phyloP scores from a whole-genome alignment of 1,140 invertebrate species.

The Calycopis cecrops region DNA sequence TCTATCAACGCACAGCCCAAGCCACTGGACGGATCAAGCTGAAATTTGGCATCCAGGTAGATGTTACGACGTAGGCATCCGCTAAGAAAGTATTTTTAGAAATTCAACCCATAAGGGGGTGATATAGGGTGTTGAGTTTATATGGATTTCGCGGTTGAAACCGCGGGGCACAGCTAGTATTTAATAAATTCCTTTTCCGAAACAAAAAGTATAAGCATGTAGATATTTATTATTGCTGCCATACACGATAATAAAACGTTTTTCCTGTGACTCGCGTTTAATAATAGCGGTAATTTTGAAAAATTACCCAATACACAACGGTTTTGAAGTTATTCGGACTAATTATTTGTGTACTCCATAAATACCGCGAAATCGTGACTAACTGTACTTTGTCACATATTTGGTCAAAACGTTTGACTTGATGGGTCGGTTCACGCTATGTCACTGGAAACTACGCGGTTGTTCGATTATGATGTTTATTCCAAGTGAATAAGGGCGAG shows the following conservation, averaged over 20 bases:
- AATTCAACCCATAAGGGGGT: no score
- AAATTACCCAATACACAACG: background rate
- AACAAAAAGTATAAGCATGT: no score
- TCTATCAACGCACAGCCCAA: no score
- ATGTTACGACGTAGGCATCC: no score
- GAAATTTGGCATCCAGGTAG: no score
- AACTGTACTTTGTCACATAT: slow-evolving; percentile 17
- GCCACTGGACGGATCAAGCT: no score
- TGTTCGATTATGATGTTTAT: background rate
- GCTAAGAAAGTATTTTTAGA: no score
- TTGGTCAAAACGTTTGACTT: slow-evolving; percentile 17
- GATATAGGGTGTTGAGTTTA: no score
- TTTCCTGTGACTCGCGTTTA: background rate
- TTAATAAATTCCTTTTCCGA: no score
- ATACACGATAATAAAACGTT: background rate
- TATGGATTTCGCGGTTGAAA: no score
- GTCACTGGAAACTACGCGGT: background rate
- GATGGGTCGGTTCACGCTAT: slow-evolving; percentile 12
- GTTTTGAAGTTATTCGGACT: slow-evolving; percentile 3
- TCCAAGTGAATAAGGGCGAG: background rate
- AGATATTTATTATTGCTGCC: no score
- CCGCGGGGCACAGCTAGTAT: no score
- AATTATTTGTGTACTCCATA: slow-evolving; percentile 12
- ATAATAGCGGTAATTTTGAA: background rate
- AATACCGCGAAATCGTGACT: slow-evolving; percentile 9